These are phyloP conservation scores for Forpus xanthops DNA, from an alignment of 2,797 vertebrate genomes.

Conservation along the genomic window DNA sequence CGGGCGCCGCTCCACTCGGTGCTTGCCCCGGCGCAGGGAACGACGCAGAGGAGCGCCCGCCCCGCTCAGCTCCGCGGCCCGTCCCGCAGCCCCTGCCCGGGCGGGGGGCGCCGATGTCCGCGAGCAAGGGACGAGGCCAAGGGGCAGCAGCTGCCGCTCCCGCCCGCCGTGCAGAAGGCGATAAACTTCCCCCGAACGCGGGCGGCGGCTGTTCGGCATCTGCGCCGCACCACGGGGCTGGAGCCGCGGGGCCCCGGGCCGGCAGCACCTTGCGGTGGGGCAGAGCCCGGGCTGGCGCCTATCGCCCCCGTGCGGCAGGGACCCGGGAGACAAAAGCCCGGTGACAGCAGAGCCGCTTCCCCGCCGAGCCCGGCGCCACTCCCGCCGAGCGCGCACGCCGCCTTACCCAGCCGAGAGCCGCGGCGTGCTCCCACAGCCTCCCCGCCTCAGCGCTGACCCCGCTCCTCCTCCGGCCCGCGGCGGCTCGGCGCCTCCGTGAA, in stretches of 20 bases:
- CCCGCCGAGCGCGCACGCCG: neutral
- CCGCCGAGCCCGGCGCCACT: neutral
- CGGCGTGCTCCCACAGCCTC: neutral
- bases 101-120: neutral
- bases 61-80: neutral
- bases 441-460: neutral
- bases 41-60: neutral
- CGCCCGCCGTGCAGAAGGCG: neutral
- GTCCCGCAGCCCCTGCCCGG: neutral
- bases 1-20: neutral
- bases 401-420: slow-evolving; percentile 60
- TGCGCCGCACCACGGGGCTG: neutral
- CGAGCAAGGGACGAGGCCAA: neutral
- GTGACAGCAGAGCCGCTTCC: neutral
- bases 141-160: neutral
- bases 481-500: neutral
- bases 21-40: fast-evolving
- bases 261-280: neutral
- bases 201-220: neutral
- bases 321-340: neutral
- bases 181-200: neutral
- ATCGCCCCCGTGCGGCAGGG: neutral
- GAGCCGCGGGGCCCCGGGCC: neutral
- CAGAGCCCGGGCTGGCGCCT: neutral
- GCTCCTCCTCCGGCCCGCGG: neutral